Base-by-base conservation (phyloP, 2,797 vertebrate species). In the Glyptemys insculpta region DNA sequence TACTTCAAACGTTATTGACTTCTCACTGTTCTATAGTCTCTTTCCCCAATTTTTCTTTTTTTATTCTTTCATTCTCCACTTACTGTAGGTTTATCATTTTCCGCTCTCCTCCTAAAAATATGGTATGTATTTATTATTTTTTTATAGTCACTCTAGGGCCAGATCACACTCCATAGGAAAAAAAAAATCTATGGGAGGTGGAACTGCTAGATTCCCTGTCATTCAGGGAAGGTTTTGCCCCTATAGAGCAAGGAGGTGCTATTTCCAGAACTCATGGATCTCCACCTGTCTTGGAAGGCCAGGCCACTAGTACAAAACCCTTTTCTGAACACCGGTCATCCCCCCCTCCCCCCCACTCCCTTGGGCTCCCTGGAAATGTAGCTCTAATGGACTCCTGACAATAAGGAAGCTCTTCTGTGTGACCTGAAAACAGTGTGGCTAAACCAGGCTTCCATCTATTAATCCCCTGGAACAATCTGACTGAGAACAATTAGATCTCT, bases 91-190 rank as follows among this genome's bases (percentile, higher is more conserved):
- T 72, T 72, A 21, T 41, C 10, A 23, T 72, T n/a, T 68, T 68
- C 65, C 21, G 18, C 19, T 37, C n/a, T 41, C 65, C 21, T 37
- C 10, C 65, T 72, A 72, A 41, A 68, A 72, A 8, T 88, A 79
- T 74, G 15, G 83, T 74, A 57, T 16, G 21, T 49, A 57, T 56
- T 83, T 85, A 19, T 88, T 90, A 21, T 7, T 93, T 62, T 76
- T 80, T 1, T 82, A 37, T 19, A 57, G 62, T 57, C 50, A 79
- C 84, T 90, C n/a, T 41, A 72, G 8, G n/a, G n/a, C n/a, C 29
- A 31, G 57, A 91, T 82, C 80, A 74, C 31, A 79, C n/a, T 86
- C 47, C 59, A 44, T 78, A 0, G 0, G 1, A 68, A 78, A 92
- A 88, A 79, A 68, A 78, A 92, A 88, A 79, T 8, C 85, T 1